phyloP scores from a whole-genome alignment of 1,140 invertebrate genomes.

The Epicauta chinensis region DNA sequence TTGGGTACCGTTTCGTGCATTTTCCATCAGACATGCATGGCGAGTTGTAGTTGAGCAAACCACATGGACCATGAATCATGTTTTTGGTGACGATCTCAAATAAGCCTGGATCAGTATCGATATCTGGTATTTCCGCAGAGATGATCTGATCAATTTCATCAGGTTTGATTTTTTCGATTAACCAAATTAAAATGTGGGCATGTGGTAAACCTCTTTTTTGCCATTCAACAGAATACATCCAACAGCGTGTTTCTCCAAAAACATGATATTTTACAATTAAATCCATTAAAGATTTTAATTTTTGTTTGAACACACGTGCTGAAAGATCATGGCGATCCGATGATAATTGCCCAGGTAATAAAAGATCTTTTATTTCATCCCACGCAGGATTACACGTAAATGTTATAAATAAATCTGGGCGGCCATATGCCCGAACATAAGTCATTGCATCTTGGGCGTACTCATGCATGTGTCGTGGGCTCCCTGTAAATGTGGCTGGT shows the following conservation, averaged over 20 bases:
- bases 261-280: constrained; percentile 30
- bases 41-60: constrained; percentile 41
- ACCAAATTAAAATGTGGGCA: constrained; percentile 42
- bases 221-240: constrained; percentile 11
- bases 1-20: constrained; percentile 44
- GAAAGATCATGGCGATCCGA: constrained; percentile 44
- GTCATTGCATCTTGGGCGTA: constrained; percentile 43
- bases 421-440: constrained; percentile 40
- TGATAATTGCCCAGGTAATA: constrained; percentile 35
- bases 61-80: constrained; percentile 53
- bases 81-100: constrained; percentile 41
- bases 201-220: constrained; percentile 49
- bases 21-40: constrained; percentile 47
- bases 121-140: constrained; percentile 50
- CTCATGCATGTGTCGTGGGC: constrained; percentile 43
- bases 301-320: constrained; percentile 39
- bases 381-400: constrained; percentile 49
- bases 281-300: constrained; percentile 32
- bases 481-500: constrained; percentile 38
- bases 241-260: constrained; percentile 33
- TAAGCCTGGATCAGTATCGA: constrained; percentile 38
- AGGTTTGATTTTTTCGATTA: constrained; percentile 38
- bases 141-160: constrained; percentile 47
- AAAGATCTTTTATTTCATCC: constrained; percentile 37
- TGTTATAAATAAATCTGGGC: too few relatives aligned